These are phyloP conservation scores for Tachuris rubrigastra DNA, from an alignment of 2,113 vertebrate species.

Conservation along the genomic window DNA sequence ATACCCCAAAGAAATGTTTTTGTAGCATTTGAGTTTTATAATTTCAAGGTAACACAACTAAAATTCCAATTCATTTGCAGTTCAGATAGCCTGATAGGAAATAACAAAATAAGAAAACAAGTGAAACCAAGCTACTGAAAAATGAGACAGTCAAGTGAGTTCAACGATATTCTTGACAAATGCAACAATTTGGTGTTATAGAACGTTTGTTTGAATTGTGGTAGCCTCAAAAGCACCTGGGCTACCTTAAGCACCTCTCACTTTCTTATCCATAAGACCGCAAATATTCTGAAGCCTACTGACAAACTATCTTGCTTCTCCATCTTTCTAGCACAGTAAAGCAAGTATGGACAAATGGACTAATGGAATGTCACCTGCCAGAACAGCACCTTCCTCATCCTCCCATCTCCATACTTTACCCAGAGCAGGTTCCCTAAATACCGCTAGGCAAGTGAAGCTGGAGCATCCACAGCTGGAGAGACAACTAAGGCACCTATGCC, in stretches of 20 bases:
- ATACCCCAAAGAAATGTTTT: not conserved
- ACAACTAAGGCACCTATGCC: fast-evolving
- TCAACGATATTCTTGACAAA: not conserved
- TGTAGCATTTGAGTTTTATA: not conserved
- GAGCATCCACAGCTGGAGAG: not conserved
- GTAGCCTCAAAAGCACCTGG: not conserved
- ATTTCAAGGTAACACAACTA: not conserved
- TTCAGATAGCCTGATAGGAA: not conserved
- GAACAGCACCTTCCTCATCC: not conserved
- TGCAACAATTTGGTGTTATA: not conserved
- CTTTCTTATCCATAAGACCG: not conserved
- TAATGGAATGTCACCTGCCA: not conserved
- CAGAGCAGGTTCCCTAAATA: not conserved
- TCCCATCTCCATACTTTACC: not conserved
- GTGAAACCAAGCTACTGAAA: not conserved
- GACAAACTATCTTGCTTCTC: not conserved
- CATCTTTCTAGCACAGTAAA: not conserved
- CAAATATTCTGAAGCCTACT: not conserved
- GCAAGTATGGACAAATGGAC: not conserved
- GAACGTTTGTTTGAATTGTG: not conserved
- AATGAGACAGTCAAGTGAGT: not conserved
- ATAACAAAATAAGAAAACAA: not conserved
- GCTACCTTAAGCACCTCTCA: not conserved
- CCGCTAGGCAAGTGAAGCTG: not conserved
- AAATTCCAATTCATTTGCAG: not conserved